Conservation (phyloP, 2,113 vertebrate genomes). For the Sitta europaea region DNA sequence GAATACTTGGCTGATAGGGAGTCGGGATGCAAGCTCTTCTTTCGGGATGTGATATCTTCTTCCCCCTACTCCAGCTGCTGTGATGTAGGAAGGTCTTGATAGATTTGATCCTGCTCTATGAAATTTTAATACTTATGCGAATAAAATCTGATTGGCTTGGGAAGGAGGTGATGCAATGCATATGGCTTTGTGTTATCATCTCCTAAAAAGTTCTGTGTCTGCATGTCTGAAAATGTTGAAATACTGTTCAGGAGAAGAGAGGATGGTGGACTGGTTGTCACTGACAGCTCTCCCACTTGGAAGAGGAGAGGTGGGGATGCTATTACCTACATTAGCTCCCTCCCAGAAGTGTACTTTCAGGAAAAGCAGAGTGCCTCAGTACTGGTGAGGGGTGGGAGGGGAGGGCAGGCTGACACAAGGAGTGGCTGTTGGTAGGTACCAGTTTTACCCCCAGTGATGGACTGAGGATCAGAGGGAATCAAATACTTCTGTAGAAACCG, state of each 20-base stretch:
- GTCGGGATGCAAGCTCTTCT: background rate
- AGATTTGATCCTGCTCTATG: background rate
- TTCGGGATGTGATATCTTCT: background rate
- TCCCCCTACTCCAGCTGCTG: background rate
- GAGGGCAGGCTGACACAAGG: background rate
- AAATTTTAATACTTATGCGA: background rate
- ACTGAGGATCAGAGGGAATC: background rate
- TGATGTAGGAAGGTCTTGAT: background rate
- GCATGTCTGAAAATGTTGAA: background rate
- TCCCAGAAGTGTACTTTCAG: rapidly evolving
- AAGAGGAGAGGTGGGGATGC: background rate
- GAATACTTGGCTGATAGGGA: background rate
- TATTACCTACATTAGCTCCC: background rate
- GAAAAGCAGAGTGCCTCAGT: background rate
- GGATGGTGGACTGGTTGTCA: background rate
- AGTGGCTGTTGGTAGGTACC: background rate
- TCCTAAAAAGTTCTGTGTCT: background rate
- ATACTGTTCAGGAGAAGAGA: background rate
- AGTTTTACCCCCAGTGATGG: background rate
- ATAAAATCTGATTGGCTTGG: background rate
- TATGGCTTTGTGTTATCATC: background rate
- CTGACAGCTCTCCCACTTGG: background rate
- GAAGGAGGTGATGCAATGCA: background rate
- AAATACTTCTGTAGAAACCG: background rate
- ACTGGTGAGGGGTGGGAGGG: background rate